Conservation (phyloP, 2,888 invertebrate genomes). For the Drosophila fungiperda region DNA sequence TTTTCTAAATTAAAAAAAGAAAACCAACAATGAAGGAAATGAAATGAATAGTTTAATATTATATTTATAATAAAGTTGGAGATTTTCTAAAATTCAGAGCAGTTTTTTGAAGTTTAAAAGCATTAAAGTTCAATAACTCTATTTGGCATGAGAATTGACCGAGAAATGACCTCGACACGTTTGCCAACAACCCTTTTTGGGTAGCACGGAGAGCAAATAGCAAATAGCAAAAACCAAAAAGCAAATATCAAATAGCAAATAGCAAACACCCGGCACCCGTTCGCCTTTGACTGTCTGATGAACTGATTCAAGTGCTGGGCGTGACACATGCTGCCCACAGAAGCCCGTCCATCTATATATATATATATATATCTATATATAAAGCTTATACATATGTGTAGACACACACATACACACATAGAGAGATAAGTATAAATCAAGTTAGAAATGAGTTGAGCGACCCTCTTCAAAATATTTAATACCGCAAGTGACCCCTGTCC, state of each 20-base stretch:
- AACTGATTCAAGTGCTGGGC: constrained; percentile 61
- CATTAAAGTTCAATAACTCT: constrained; percentile 6
- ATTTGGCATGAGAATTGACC: constrained; percentile 52
- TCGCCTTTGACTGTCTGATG: constrained; percentile 31
- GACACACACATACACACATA: not conserved
- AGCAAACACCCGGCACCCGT: not conserved
- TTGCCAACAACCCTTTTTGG: constrained; percentile 15
- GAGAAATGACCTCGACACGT: constrained; percentile 48
- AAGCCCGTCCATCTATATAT: constrained; percentile 7
- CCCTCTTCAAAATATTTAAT: constrained; percentile 83
- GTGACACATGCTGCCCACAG: constrained; percentile 64
- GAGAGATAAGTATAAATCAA: constrained; percentile 67
- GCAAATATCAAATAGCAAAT: constrained; percentile 8
- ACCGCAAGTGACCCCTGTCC: constrained; percentile 84
- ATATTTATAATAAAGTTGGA: not conserved
- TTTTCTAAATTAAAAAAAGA: not conserved
- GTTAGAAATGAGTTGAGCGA: constrained; percentile 68
- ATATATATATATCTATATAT: not conserved
- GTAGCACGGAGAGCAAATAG: constrained; percentile 37
- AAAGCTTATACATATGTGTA: not conserved
- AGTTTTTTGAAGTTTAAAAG: no score
- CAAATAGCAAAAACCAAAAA: not conserved
- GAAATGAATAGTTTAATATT: not conserved
- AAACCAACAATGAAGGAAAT: not conserved
- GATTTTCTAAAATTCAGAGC: no score